Evolutionary conservation across 2,797 vertebrate species (phyloP).

Genomic region (Lateolabrax maculatus): DNA sequence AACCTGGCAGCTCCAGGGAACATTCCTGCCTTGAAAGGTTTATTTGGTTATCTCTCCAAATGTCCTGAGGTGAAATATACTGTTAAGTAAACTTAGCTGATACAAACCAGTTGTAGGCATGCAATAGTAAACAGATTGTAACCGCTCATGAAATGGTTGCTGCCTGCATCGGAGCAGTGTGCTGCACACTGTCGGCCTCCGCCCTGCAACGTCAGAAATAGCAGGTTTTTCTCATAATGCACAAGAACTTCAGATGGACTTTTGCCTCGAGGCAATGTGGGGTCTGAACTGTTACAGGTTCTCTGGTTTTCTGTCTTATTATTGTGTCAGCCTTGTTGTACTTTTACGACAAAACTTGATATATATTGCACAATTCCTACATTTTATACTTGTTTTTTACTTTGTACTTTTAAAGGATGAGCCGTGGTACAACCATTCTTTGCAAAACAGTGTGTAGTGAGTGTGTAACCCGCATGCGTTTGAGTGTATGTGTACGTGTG

Average conservation of each 20-base stretch:
- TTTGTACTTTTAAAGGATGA: conserved; percentile 35
- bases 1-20: conserved; percentile 80
- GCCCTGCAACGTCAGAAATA: conserved; percentile 48
- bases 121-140: conserved; percentile 83
- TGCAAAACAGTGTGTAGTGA: conserved; percentile 35
- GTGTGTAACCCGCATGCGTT: conserved; percentile 47
- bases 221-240: conserved; percentile 63
- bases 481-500: conserved; percentile 38
- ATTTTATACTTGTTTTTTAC: conserved; percentile 19
- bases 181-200: conserved; percentile 65
- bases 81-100: conserved; percentile 83
- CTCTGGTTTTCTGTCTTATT: conserved; percentile 36
- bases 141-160: conserved; percentile 67
- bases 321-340: conserved; percentile 1
- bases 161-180: conserved; percentile 46
- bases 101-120: conserved; percentile 83
- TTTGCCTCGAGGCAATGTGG: conserved; percentile 29
- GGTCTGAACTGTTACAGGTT: conserved; percentile 36
- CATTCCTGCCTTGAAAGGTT: conserved; percentile 83
- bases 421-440: conserved; percentile 29
- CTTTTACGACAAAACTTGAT: conserved; percentile 5
- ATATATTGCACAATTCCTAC: conserved; percentile 1
- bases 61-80: conserved; percentile 83
- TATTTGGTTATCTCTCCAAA: conserved; percentile 85
- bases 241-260: conserved; percentile 23